phyloP scores from a whole-genome alignment of 2,113 vertebrate genomes.

The Psilopogon haemacephalus region DNA sequence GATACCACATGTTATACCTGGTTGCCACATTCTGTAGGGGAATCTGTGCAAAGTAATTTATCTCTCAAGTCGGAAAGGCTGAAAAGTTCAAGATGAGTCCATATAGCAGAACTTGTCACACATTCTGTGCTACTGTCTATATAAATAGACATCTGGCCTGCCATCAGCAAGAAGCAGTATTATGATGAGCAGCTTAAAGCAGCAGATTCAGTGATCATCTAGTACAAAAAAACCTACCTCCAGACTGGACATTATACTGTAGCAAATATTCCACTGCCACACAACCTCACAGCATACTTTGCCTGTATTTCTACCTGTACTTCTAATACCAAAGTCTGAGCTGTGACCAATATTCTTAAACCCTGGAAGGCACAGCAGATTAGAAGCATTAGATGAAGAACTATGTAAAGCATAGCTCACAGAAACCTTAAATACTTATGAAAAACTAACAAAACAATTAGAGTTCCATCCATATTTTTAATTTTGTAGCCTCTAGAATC shows the following conservation, averaged over 20 bases:
- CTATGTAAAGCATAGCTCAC: neutral
- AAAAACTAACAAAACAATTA: neutral
- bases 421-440: neutral
- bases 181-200: neutral
- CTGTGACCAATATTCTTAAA: neutral
- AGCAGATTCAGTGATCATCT: neutral
- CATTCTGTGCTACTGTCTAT: neutral
- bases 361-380: neutral
- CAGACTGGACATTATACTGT: neutral
- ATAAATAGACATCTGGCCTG: neutral
- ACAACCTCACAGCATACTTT: neutral
- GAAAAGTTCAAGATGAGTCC: neutral
- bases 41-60: neutral
- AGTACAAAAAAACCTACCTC: neutral
- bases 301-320: neutral
- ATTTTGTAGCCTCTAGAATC: neutral
- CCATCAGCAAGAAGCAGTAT: neutral
- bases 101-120: rapidly evolving
- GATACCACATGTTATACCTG: neutral
- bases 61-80: neutral
- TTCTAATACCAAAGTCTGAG: neutral
- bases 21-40: neutral
- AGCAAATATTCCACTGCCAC: neutral
- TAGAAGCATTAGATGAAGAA: neutral
- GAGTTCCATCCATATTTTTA: neutral